Evolutionary conservation across 2,113 vertebrate species (phyloP).

Genomic region (Orthonyx spaldingii): DNA sequence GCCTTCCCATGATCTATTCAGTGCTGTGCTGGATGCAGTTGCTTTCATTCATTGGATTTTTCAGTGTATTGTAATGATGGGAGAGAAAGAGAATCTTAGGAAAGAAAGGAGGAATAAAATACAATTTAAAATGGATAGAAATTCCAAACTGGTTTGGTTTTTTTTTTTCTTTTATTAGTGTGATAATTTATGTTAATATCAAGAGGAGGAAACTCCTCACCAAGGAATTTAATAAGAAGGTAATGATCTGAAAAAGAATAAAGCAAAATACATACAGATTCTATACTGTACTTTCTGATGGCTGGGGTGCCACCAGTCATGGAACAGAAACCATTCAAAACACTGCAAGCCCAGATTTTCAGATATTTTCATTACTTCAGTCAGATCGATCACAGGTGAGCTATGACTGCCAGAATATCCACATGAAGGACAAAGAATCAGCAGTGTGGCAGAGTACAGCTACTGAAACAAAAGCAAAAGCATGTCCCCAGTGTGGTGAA

Average conservation of each 20-base stretch:
- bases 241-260: background rate
- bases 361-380: background rate
- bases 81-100: background rate
- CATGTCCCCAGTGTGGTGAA: background rate
- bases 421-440: background rate
- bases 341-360: background rate
- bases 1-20: background rate
- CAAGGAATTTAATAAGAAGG: background rate
- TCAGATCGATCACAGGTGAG: background rate
- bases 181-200: background rate
- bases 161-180: background rate
- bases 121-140: background rate
- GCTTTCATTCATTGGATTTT: background rate
- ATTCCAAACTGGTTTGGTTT: rapidly evolving
- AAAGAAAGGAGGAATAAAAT: background rate
- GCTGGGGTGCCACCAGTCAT: background rate
- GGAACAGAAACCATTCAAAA: background rate
- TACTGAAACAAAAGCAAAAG: background rate
- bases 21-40: background rate
- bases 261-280: background rate
- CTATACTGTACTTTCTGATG: background rate
- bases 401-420: background rate
- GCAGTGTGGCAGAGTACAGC: background rate
- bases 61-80: background rate
- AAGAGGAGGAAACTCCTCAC: background rate